These are phyloP conservation scores for Eustalomyia histrio DNA, from an alignment of 2,888 invertebrate species.

Conservation along the genomic window DNA sequence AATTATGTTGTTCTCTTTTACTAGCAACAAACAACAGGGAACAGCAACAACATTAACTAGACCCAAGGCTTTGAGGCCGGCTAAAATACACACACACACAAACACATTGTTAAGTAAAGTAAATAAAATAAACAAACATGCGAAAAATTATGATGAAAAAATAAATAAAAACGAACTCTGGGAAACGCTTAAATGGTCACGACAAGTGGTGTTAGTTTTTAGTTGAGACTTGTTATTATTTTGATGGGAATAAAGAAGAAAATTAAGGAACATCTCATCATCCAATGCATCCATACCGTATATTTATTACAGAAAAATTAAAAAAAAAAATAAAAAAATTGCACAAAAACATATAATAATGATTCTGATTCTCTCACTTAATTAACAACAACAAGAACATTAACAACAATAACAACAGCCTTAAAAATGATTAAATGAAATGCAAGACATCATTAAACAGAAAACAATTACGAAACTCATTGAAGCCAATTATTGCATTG, in stretches of 20 bases:
- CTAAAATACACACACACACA: background rate
- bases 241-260: constrained; percentile 39
- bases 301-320: background rate
- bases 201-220: constrained; percentile 49
- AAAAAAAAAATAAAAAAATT: background rate
- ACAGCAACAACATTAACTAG: constrained; percentile 20
- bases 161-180: constrained; percentile 32
- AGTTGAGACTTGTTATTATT: constrained; percentile 40
- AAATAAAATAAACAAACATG: constrained; percentile 40
- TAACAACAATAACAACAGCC: constrained; percentile 46
- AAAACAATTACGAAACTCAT: constrained; percentile 77
- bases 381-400: constrained; percentile 61
- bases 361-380: constrained; percentile 60
- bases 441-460: constrained; percentile 67
- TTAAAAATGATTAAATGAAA: constrained; percentile 61
- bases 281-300: constrained; percentile 3
- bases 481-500: constrained; percentile 76
- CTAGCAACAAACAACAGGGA: constrained; percentile 14
- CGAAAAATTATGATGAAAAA: constrained; percentile 33
- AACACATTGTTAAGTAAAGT: constrained; percentile 4
- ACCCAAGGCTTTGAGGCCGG: constrained; percentile 12
- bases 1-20: constrained; percentile 62
- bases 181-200: constrained; percentile 47
- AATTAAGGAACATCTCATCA: constrained; percentile 24
- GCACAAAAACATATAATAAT: constrained; percentile 31